A percentile compares a stretch with the other conserved stretches of the same genome.
phyloP scores from a whole-genome alignment of 1,140 invertebrate species.

The Lamellibrachia luymesi region DNA sequence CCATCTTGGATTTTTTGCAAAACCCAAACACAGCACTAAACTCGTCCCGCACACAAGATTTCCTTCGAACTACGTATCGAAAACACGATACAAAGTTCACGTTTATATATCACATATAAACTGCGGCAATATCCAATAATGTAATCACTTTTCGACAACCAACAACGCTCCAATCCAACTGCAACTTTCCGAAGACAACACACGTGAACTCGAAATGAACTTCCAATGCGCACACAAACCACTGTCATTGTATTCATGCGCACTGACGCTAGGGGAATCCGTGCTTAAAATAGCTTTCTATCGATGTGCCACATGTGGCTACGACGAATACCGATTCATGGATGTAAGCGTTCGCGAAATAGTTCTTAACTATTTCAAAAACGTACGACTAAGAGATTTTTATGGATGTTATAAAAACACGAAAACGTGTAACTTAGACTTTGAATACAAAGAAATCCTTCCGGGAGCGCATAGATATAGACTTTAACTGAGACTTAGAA shows the following conservation, averaged over 20 bases:
- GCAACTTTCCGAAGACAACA: neutral
- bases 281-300: neutral
- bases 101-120: neutral
- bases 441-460: neutral
- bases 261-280: neutral
- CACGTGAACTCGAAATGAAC: neutral
- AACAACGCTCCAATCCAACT: neutral
- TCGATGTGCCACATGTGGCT: neutral
- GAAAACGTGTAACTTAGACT: neutral
- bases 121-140: neutral
- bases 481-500: neutral
- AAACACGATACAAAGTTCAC: neutral
- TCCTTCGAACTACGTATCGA: neutral
- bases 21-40: neutral
- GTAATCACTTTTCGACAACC: neutral
- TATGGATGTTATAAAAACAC: neutral
- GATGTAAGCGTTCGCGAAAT: neutral
- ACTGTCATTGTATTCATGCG: neutral
- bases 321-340: neutral
- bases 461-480: neutral
- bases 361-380: neutral
- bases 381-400: neutral
- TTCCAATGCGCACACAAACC: neutral
- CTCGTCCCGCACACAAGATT: neutral
- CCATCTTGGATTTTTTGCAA: neutral